Evolutionary conservation across 1,140 invertebrate genomes (phyloP), one percentile per base, ranked within the genome.

Genomic region (Tribolium madens): DNA sequence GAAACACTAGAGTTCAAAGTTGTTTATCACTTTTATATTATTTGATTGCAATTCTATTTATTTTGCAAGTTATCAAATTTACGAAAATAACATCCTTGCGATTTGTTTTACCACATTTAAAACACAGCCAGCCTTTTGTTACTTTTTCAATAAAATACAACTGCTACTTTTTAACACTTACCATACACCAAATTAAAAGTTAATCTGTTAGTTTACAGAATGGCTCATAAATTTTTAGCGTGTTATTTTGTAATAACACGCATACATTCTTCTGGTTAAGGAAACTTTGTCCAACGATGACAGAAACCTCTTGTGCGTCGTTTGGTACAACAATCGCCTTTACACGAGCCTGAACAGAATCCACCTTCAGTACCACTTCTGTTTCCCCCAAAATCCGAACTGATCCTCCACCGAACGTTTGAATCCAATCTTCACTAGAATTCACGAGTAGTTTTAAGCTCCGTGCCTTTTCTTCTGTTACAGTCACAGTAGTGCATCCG

Each of bases 271-370:
- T 72, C 42, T 74, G 31, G 47, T 77, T 74, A 3, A 79, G 21
- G 48, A 78, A 80, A 0, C 21, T 12, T 47, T 79, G 79, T 47
- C 79, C 79, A 68, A 81, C 46, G 31, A 81, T 76, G 13, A 81
- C 33, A 9, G 75, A 60, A 13, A 72, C 46, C 10, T 69, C 13
- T 47, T 81, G 78, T 12, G 75, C 33, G 1, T 76, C 14, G 52
- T 81, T 57, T 15, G 33, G 31, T n/a, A 81, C 75, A 17, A 81
- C 52, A 15, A 76, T 15, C 1, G 73, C 78, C n/a, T 72, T 48
- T 6, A 79, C 73, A 17, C 6, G 15, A 3, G 42, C 13, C 76
- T 75, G 18, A 7, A 64, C 70, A 6, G 26, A 17, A 60, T 79
- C 70, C 14, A 79, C 72, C 52, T 57, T 57, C 13, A 81, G 70